A percentile compares a stretch with the other conserved stretches of the same genome.
These are phyloP conservation scores for Triops longicaudatus DNA, from an alignment of 1,140 invertebrate species.

Conservation along the genomic window DNA sequence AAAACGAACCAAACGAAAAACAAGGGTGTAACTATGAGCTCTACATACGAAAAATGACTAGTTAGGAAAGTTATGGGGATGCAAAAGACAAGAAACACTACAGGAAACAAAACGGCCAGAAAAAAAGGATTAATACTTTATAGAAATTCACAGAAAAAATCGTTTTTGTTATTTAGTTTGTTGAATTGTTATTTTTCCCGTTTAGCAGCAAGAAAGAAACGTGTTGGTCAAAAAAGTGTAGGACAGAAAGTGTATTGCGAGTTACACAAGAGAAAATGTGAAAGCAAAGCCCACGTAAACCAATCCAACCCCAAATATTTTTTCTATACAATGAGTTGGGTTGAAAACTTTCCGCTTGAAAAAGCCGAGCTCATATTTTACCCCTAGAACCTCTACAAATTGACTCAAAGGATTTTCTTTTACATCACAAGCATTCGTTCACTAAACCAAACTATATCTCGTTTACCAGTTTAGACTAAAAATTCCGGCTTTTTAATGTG, in stretches of 20 bases:
- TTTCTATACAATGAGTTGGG: not conserved
- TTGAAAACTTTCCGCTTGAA: not conserved
- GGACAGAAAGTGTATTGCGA: constrained; percentile 10
- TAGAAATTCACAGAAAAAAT: too few relatives aligned
- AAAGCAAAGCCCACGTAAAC: not conserved
- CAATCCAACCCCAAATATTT: not conserved
- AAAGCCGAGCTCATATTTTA: constrained; percentile 9
- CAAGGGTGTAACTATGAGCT: not conserved
- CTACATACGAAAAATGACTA: not conserved
- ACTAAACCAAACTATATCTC: too few relatives aligned
- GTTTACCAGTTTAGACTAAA: too few relatives aligned
- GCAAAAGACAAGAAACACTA: not conserved
- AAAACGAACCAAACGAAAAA: not conserved
- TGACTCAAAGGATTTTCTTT: not conserved
- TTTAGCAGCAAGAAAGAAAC: not conserved
- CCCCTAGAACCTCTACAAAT: constrained; percentile 1
- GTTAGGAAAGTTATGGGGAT: not conserved
- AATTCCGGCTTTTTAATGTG: too few relatives aligned
- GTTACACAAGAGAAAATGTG: not conserved
- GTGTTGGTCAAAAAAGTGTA: constrained; percentile 1
- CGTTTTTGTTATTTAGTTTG: not conserved
- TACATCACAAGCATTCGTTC: too few relatives aligned
- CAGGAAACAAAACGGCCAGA: not conserved
- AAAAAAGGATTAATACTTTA: not conserved
- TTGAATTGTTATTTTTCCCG: not conserved